Evolutionary conservation across 2,113 vertebrate species (phyloP).

Genomic region (Pongo abelii): DNA sequence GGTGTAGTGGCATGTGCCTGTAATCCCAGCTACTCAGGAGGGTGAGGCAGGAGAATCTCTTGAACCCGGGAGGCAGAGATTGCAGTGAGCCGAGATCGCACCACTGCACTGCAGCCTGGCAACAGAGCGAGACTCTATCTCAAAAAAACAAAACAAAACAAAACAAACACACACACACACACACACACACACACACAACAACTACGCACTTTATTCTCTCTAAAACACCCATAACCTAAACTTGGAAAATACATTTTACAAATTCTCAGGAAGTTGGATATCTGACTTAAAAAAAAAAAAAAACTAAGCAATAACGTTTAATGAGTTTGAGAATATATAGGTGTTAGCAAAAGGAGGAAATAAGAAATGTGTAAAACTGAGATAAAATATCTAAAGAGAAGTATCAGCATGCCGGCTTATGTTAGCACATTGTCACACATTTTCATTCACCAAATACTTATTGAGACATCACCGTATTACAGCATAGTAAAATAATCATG

Average conservation of each 20-base stretch:
- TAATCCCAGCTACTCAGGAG: too few species aligned
- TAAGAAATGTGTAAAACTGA: neutral
- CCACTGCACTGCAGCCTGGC: too few species aligned
- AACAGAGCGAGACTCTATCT: too few species aligned
- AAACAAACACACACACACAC: too few species aligned
- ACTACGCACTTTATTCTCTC: neutral
- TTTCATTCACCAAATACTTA: neutral
- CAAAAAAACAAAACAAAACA: too few species aligned
- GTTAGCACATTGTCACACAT: neutral
- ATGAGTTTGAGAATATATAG: neutral
- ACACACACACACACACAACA: too few species aligned
- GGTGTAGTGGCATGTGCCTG: accelerated
- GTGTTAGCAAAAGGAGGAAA: neutral
- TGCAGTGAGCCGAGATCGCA: too few species aligned
- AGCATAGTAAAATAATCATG: neutral
- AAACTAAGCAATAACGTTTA: neutral
- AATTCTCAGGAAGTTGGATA: neutral
- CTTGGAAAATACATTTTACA: conserved; percentile 15
- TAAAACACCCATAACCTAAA: neutral
- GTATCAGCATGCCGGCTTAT: neutral
- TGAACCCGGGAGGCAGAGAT: too few species aligned
- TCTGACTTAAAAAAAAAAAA: neutral
- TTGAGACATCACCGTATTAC: neutral
- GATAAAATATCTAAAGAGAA: neutral
- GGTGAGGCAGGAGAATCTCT: too few species aligned